phyloP scores from a whole-genome alignment of 92 coral and sea anemone genomes.

The Porites evermanni region DNA sequence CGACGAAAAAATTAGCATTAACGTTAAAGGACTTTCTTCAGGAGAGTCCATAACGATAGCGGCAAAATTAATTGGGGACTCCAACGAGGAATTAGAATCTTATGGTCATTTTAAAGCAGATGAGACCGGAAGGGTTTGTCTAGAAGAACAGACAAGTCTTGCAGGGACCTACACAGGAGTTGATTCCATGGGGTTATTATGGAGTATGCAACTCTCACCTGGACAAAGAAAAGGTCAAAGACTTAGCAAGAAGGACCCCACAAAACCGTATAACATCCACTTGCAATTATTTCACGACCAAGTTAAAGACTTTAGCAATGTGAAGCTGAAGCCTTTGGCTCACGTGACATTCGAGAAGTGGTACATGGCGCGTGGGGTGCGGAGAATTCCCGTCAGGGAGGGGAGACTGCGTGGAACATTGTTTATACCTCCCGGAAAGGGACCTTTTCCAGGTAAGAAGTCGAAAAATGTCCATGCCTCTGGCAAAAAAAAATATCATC shows the following conservation, averaged over 20 bases:
- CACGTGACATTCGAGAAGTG: conserved; percentile 52
- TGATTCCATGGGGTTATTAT: conserved; percentile 51
- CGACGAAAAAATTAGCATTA: conserved; percentile 31
- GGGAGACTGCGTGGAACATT: conserved; percentile 58
- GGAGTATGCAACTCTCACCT: conserved; percentile 57
- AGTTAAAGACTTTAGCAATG: conserved; percentile 9
- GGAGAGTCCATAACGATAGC: conserved; percentile 15
- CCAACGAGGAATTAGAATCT: conserved; percentile 35
- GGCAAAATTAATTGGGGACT: conserved; percentile 31
- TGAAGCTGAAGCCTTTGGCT: background rate
- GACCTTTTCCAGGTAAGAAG: conserved; percentile 55
- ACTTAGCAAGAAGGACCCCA: conserved; percentile 51
- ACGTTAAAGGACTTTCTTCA: conserved; percentile 18
- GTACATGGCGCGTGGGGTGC: conserved; percentile 56
- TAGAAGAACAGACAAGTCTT: background rate
- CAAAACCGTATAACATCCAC: conserved; percentile 43
- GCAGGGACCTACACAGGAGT: conserved; percentile 33
- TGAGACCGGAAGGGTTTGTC: conserved; percentile 21
- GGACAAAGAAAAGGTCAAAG: conserved; percentile 40
- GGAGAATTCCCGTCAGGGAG: conserved; percentile 55
- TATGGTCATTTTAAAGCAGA: conserved; percentile 37
- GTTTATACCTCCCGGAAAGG: conserved; percentile 57
- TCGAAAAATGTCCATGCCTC: background rate
- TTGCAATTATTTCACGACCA: conserved; percentile 45
- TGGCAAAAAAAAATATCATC: background rate